Evolutionary conservation across 2,797 vertebrate genomes (phyloP).

Genomic region (Pseudotriccus pelzelni): DNA sequence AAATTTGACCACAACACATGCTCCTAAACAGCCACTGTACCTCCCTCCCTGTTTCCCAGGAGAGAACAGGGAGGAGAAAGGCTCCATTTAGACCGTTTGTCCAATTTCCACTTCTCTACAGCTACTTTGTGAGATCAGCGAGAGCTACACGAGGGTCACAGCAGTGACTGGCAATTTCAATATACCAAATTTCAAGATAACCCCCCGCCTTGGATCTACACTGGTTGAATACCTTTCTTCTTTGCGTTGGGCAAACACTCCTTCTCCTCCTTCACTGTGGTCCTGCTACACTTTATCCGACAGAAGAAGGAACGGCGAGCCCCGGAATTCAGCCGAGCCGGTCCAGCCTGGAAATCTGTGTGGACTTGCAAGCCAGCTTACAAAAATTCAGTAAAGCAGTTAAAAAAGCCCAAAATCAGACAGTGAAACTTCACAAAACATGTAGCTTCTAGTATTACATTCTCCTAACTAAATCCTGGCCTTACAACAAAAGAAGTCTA

Average conservation of each 20-base stretch:
- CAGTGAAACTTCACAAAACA: neutral
- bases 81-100: neutral
- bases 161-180: neutral
- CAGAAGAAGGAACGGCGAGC: constrained; percentile 94
- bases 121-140: neutral
- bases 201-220: neutral
- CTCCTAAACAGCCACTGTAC: neutral
- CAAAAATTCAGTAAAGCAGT: constrained; percentile 29
- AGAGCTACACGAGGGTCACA: neutral
- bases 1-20: neutral
- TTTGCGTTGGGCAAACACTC: constrained; percentile 82
- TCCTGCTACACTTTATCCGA: constrained; percentile 88
- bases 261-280: constrained; percentile 83
- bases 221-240: constrained; percentile 87
- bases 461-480: neutral
- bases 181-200: neutral
- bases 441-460: neutral
- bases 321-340: constrained; percentile 83
- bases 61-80: neutral
- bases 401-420: neutral
- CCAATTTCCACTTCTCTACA: neutral
- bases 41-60: neutral
- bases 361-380: constrained; percentile 88
- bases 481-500: neutral
- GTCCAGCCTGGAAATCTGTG: constrained; percentile 82